phyloP scores from a whole-genome alignment of 2,797 vertebrate species.

The Gymnocypris eckloni region DNA sequence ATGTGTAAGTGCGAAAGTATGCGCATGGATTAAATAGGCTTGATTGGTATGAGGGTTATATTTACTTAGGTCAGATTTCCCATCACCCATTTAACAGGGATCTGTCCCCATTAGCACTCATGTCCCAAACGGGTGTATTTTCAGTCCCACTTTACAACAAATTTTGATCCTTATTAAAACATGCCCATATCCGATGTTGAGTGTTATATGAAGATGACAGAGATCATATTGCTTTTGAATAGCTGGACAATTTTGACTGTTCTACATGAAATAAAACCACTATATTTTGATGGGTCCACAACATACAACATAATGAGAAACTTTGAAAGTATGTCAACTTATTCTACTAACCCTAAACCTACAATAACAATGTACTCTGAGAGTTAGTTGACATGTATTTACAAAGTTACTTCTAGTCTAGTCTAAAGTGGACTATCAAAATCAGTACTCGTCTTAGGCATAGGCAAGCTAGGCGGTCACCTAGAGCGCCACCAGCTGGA shows the following conservation, averaged over 20 bases:
- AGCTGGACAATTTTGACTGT: not conserved
- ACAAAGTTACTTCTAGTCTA: no score
- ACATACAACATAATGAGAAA: no score
- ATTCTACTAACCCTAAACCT: no score
- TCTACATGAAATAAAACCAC: not conserved
- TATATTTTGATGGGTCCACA: no score
- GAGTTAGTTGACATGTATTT: no score
- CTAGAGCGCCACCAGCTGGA: no score
- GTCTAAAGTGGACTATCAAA: no score
- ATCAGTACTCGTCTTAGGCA: no score
- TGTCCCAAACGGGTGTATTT: not conserved
- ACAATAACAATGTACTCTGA: no score
- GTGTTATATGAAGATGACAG: not conserved
- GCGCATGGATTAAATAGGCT: not conserved
- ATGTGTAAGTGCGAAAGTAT: constrained; percentile 24
- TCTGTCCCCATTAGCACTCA: constrained; percentile 1
- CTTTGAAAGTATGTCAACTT: no score
- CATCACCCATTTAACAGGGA: constrained; percentile 3
- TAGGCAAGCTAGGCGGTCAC: no score
- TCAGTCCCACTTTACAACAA: not conserved
- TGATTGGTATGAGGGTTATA: constrained; percentile 29
- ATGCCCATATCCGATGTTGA: not conserved
- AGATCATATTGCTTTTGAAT: not conserved
- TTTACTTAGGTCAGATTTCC: constrained; percentile 10
- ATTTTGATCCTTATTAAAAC: constrained; percentile 7